These are phyloP conservation scores for Pinna nobilis DNA, from an alignment of 1,140 invertebrate species.

Conservation along the genomic window DNA sequence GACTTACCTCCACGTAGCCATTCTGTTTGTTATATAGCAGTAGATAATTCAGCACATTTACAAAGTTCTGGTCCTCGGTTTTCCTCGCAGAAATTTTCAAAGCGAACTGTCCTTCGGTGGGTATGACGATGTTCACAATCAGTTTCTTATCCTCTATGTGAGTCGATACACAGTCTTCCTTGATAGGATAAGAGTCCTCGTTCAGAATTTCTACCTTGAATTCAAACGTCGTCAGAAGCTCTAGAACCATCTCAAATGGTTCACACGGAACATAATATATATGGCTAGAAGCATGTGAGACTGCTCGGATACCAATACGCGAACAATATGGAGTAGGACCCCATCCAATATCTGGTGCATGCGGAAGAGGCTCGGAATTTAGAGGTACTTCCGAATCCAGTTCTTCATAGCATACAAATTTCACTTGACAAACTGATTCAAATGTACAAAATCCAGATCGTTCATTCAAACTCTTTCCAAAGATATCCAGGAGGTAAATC, in stretches of 20 bases:
- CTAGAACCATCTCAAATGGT: constrained; percentile 18
- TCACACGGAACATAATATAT: constrained; percentile 26
- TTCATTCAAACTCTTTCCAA: constrained; percentile 7
- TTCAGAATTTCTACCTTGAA: constrained; percentile 28
- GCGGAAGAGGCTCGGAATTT: no score
- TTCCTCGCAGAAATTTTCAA: constrained; percentile 25
- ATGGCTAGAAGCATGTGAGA: constrained; percentile 26
- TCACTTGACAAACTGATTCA: constrained; percentile 12
- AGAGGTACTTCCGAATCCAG: constrained; percentile 11
- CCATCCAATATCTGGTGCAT: constrained; percentile 30
- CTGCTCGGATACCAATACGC: constrained; percentile 15
- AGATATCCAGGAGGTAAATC: constrained; percentile 4
- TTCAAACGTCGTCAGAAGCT: constrained; percentile 18
- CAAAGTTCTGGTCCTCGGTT: constrained; percentile 20
- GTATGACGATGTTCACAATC: neutral
- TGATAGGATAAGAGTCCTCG: neutral
- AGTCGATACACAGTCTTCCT: neutral
- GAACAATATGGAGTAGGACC: constrained; percentile 31
- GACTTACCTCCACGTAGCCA: constrained; percentile 27
- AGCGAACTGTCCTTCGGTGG: constrained; percentile 33
- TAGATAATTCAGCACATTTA: constrained; percentile 41
- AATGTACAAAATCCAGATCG: constrained; percentile 3
- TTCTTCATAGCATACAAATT: constrained; percentile 14
- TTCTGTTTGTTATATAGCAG: constrained; percentile 27
- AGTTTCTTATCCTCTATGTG: neutral